A percentile compares a stretch with the other conserved stretches of the same genome.
Conservation (phyloP, 1,140 invertebrate genomes). For the Neodiprion lecontei region DNA sequence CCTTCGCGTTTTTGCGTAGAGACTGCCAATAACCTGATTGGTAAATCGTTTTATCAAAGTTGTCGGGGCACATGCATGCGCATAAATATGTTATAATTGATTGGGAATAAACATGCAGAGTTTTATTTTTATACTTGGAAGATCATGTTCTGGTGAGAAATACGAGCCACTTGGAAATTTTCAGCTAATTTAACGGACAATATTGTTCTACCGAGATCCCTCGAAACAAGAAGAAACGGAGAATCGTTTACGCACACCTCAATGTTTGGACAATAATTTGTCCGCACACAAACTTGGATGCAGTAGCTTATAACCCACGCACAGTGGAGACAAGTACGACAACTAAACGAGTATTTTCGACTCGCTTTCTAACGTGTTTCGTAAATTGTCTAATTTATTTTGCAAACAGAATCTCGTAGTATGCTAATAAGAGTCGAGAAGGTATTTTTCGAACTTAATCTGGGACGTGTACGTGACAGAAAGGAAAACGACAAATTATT, state of each 20-base stretch:
- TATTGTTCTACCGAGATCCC: no score
- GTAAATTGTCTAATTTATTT: constrained; percentile 8
- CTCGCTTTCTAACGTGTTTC: background rate
- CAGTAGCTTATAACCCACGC: background rate
- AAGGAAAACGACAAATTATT: constrained; percentile 3
- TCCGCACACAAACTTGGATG: no score
- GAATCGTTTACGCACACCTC: no score
- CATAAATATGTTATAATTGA: no score
- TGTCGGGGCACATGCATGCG: background rate
- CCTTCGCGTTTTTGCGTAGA: background rate
- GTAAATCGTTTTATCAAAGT: background rate
- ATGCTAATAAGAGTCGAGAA: background rate
- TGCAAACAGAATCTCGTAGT: constrained; percentile 7
- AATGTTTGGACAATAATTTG: no score
- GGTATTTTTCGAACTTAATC: background rate
- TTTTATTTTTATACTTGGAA: no score
- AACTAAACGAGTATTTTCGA: constrained; percentile 3
- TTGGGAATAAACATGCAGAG: no score
- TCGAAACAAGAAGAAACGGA: no score
- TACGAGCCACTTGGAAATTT: no score
- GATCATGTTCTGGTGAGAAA: no score
- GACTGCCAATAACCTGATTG: background rate
- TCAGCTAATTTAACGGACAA: no score
- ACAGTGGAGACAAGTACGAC: background rate
- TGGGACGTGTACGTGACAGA: constrained; percentile 4